phyloP scores from a whole-genome alignment of 2,888 invertebrate genomes.

The Pediacus dermestoides region DNA sequence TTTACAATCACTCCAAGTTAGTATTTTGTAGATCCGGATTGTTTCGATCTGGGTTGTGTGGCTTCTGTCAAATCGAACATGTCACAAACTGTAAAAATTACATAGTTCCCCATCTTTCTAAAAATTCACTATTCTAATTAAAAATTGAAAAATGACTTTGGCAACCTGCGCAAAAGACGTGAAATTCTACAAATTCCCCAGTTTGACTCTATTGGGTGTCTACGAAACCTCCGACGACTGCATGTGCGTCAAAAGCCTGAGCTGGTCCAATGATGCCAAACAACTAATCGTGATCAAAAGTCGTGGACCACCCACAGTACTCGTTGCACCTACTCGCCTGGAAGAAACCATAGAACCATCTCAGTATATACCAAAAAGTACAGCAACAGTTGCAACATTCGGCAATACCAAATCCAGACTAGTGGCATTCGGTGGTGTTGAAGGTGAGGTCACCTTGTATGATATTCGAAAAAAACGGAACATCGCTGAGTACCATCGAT shows the following conservation, averaged over 20 bases:
- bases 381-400: constrained; percentile 30
- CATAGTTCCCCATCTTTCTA: too few species aligned
- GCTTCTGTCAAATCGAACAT: too few species aligned
- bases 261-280: constrained; percentile 41
- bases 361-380: constrained; percentile 18
- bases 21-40: too few species aligned
- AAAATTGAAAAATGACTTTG: constrained; percentile 54
- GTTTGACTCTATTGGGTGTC: constrained; percentile 41
- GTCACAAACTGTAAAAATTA: too few species aligned
- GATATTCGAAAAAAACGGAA: constrained; percentile 29
- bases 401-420: constrained; percentile 28
- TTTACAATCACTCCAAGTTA: too few species aligned
- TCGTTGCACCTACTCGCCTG: constrained; percentile 20
- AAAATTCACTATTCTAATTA: too few species aligned
- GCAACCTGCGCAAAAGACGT: constrained; percentile 57
- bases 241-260: constrained; percentile 34
- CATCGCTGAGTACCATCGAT: constrained; percentile 10
- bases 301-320: constrained; percentile 30
- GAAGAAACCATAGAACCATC: constrained; percentile 18
- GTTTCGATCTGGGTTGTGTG: too few species aligned
- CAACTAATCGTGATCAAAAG: constrained; percentile 33
- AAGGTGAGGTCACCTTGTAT: constrained; percentile 34
- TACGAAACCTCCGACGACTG: constrained; percentile 31
- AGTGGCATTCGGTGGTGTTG: constrained; percentile 33
- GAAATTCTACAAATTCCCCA: constrained; percentile 54